A percentile compares a stretch with the other conserved stretches of the same genome.
These are phyloP conservation scores for Julus scanicus DNA, from an alignment of 2,888 invertebrate species.

Conservation along the genomic window DNA sequence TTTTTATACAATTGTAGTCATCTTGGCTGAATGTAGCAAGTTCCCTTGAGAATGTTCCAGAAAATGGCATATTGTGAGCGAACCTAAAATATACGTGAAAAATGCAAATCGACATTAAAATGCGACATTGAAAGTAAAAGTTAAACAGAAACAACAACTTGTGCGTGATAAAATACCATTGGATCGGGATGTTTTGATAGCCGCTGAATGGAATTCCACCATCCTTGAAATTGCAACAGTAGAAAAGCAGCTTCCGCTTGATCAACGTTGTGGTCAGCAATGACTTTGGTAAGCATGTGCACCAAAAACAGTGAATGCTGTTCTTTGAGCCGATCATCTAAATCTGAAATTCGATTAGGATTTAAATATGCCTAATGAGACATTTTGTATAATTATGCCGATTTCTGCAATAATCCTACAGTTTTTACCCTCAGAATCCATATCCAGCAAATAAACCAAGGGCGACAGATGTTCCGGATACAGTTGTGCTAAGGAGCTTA, in stretches of 20 bases:
- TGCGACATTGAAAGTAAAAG: not conserved
- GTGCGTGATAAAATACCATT: not conserved
- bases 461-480: not conserved
- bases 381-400: not conserved
- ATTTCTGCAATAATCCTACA: not conserved
- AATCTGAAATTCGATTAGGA: not conserved
- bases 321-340: not conserved
- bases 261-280: not conserved
- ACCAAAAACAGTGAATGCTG: not conserved
- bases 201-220: not conserved
- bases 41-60: not conserved
- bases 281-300: not conserved
- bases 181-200: not conserved
- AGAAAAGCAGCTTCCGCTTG: not conserved
- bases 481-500: not conserved
- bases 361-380: not conserved
- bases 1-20: not conserved
- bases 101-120: not conserved
- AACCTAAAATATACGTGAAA: not conserved
- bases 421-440: not conserved
- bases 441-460: constrained; percentile 32
- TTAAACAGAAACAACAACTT: not conserved
- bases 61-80: not conserved
- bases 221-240: not conserved
- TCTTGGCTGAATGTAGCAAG: not conserved